Evolutionary conservation across 1,140 invertebrate genomes (phyloP).

Genomic region (Aphaenogaster ashmeadi): DNA sequence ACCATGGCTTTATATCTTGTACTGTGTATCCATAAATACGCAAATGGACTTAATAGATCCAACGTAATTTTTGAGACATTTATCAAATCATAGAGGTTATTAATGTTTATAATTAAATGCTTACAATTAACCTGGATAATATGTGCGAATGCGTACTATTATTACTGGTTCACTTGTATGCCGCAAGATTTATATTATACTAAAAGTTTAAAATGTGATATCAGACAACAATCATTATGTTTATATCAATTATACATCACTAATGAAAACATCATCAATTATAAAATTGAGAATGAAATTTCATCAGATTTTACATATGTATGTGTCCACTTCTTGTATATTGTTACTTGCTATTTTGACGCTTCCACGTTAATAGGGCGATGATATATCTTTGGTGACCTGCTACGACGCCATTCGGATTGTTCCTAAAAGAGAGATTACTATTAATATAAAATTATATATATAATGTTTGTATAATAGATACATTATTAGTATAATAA

Average conservation of each 20-base stretch:
- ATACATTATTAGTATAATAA: constrained; percentile 29
- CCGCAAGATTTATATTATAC: neutral
- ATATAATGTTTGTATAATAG: constrained; percentile 8
- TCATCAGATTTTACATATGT: constrained; percentile 1
- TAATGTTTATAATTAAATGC: constrained; percentile 34
- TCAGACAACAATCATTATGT: constrained; percentile 6
- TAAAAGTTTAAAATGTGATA: constrained; percentile 5
- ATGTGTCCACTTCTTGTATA: neutral
- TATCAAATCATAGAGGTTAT: constrained; percentile 26
- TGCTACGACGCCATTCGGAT: constrained; percentile 78
- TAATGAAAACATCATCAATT: constrained; percentile 16
- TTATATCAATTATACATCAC: constrained; percentile 31
- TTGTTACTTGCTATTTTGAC: constrained; percentile 53
- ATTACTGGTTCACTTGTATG: neutral
- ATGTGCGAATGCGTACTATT: neutral
- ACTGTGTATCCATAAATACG: neutral
- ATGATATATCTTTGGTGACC: constrained; percentile 79
- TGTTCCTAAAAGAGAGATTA: constrained; percentile 76
- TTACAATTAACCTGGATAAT: neutral
- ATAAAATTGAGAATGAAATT: constrained; percentile 19
- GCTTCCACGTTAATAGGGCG: constrained; percentile 74
- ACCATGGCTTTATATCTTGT: neutral
- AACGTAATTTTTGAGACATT: constrained; percentile 24
- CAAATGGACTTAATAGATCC: neutral
- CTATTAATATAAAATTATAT: constrained; percentile 5